Conservation (phyloP, 2,797 vertebrate species). For the Darevskia mixta region DNA sequence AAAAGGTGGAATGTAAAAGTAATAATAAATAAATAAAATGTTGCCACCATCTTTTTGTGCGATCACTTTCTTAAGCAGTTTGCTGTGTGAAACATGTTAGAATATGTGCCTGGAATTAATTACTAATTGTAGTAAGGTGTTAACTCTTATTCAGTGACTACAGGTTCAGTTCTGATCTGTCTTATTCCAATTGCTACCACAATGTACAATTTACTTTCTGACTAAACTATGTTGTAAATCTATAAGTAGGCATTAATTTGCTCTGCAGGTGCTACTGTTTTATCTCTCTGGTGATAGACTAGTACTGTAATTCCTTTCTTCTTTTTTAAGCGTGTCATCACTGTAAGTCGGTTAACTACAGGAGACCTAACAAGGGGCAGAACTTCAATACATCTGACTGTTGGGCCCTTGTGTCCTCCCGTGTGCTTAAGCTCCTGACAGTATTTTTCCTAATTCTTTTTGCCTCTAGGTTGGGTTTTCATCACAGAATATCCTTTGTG, state of each 20-base stretch:
- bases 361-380: background rate
- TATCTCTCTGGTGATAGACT: constrained; percentile 14
- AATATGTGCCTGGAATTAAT: background rate
- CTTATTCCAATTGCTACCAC: rapidly evolving
- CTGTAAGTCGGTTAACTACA: background rate
- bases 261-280: background rate
- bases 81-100: background rate
- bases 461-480: constrained; percentile 14
- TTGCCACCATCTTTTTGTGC: no score
- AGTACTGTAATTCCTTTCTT: constrained; percentile 26
- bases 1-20: no score
- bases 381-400: background rate
- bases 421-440: background rate
- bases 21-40: no score
- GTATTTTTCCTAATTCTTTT: constrained; percentile 12
- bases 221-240: background rate
- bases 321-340: constrained; percentile 13
- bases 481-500: rapidly evolving
- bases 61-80: background rate
- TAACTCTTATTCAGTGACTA: background rate
- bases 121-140: background rate
- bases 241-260: background rate
- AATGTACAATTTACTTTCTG: background rate
- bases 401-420: background rate
- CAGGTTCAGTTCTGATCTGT: background rate